Conservation (phyloP, 2,888 invertebrate species). For the Meloe dianella region DNA sequence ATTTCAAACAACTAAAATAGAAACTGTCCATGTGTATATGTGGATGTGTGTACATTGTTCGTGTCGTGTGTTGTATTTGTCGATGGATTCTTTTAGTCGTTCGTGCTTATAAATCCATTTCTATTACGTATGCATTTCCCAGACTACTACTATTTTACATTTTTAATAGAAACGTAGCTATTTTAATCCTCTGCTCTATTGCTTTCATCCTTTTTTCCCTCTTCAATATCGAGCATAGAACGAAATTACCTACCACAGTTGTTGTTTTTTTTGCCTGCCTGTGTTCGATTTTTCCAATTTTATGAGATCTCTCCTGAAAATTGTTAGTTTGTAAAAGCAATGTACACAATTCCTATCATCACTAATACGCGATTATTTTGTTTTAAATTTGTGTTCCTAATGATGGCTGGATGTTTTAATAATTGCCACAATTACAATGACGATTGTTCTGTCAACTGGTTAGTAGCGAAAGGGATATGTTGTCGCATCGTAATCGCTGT, state of each 20-base stretch:
- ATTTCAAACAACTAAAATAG: not conserved
- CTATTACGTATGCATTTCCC: constrained; percentile 58
- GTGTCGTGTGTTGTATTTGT: no score
- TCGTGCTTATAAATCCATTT: constrained; percentile 23
- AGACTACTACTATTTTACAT: constrained; percentile 56
- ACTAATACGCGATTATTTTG: no score
- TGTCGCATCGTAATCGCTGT: constrained; percentile 53
- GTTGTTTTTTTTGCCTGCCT: no score
- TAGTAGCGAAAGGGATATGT: constrained; percentile 32
- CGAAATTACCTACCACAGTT: not conserved
- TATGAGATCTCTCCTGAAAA: not conserved
- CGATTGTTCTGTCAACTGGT: constrained; percentile 39
- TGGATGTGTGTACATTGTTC: not conserved
- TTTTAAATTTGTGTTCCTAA: constrained; percentile 23
- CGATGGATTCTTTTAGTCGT: not conserved
- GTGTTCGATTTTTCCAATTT: constrained; percentile 25
- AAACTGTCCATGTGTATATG: not conserved
- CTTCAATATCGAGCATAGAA: not conserved
- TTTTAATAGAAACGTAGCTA: constrained; percentile 57
- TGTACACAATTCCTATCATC: no score
- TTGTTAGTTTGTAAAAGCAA: not conserved
- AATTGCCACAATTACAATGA: constrained; percentile 41
- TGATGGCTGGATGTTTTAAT: constrained; percentile 22
- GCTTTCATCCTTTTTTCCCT: constrained; percentile 39
- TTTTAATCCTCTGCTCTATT: constrained; percentile 55